phyloP scores from a whole-genome alignment of 2,797 vertebrate species.

The Ptychobarbus kaznakovi region DNA sequence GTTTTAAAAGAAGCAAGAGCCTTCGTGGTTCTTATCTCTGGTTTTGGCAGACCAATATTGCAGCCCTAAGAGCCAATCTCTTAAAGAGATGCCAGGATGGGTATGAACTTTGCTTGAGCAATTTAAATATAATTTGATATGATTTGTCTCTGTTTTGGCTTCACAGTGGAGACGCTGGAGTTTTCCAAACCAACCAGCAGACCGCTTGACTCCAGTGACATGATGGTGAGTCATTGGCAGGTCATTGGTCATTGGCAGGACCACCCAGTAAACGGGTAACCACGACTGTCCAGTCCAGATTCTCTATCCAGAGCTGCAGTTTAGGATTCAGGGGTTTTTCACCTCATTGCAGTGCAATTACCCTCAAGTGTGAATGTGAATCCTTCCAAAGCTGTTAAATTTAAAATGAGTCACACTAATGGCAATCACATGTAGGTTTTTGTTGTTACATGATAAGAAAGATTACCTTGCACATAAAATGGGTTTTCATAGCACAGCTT shows the following conservation, averaged over 20 bases:
- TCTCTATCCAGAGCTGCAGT: conserved; percentile 18
- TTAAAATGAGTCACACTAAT: conserved; percentile 51
- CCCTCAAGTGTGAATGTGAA: conserved; percentile 35
- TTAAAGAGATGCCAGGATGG: neutral
- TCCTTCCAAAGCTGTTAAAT: conserved; percentile 40
- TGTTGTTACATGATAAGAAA: conserved; percentile 50
- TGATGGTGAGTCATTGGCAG: conserved; percentile 80
- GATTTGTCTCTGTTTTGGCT: conserved; percentile 49
- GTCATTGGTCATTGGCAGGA: conserved; percentile 56
- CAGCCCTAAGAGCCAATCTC: neutral
- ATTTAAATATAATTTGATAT: conserved; percentile 29
- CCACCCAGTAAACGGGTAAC: conserved; percentile 48
- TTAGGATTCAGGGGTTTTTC: neutral
- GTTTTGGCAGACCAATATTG: conserved; percentile 22
- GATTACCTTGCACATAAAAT: conserved; percentile 45
- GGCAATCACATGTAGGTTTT: conserved; percentile 44
- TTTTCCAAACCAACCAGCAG: conserved; percentile 69
- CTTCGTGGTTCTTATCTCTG: conserved; percentile 40
- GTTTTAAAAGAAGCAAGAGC: conserved; percentile 11
- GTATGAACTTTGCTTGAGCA: conserved; percentile 4
- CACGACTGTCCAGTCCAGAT: conserved; percentile 21
- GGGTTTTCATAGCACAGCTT: conserved; percentile 33
- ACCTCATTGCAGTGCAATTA: neutral
- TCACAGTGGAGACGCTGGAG: conserved; percentile 68
- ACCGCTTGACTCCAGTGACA: conserved; percentile 62